phyloP scores from a whole-genome alignment of 2,888 invertebrate species.

The Drosophila picticornis region DNA sequence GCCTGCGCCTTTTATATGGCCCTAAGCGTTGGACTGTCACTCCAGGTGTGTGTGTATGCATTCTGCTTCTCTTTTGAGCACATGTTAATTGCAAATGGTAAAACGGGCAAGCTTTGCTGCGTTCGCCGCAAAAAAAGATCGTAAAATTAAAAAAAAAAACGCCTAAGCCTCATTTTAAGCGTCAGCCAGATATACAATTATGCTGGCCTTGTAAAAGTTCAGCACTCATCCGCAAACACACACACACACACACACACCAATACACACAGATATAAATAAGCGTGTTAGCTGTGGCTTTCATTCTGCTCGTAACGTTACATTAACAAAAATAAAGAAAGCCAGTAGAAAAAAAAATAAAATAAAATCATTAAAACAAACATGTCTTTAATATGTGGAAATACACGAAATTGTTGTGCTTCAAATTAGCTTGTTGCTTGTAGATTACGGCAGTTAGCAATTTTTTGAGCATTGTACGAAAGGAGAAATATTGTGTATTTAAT shows the following conservation, averaged over 20 bases:
- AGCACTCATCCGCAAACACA: slow-evolving; percentile 18
- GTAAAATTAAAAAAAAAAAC: slow-evolving; percentile 51
- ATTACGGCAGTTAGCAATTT: neutral
- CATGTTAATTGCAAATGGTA: slow-evolving; percentile 56
- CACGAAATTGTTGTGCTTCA: neutral
- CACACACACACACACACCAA: slow-evolving; percentile 24
- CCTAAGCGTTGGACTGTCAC: slow-evolving; percentile 19
- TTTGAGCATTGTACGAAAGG: neutral
- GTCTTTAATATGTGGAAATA: neutral
- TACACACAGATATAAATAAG: neutral
- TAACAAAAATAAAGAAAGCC: neutral
- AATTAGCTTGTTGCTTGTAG: too few species aligned
- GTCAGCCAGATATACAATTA: slow-evolving; percentile 64
- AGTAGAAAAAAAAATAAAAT: neutral
- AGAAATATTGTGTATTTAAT: neutral
- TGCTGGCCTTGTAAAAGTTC: slow-evolving; percentile 57
- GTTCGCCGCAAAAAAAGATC: slow-evolving; percentile 42
- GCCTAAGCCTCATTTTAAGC: slow-evolving; percentile 63
- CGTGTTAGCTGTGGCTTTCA: slow-evolving; percentile 9
- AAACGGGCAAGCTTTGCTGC: slow-evolving; percentile 54
- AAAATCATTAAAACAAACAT: neutral
- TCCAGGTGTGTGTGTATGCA: slow-evolving; percentile 28
- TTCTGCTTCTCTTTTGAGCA: slow-evolving; percentile 30
- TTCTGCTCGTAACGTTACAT: neutral
- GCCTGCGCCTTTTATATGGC: slow-evolving; percentile 25